phyloP scores from a whole-genome alignment of 2,797 vertebrate species.

The Pseudopleuronectes americanus region DNA sequence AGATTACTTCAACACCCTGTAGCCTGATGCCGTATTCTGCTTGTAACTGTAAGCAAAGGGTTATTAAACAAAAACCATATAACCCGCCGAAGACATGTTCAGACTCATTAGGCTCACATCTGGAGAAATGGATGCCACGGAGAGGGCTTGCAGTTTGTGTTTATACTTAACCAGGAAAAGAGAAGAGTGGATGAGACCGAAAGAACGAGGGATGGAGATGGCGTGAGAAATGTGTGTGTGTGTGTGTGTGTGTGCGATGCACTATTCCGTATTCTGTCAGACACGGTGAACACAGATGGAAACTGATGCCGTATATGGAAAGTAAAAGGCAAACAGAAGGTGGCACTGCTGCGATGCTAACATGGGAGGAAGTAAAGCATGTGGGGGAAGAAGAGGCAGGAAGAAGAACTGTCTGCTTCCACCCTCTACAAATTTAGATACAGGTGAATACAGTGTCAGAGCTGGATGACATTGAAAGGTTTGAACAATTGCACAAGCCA shows the following conservation, averaged over 20 bases:
- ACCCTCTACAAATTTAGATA: background rate
- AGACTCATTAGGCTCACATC: constrained; percentile 57
- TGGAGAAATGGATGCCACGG: constrained; percentile 30
- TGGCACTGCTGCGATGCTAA: constrained; percentile 81
- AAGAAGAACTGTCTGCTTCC: constrained; percentile 6
- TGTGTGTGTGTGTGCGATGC: constrained; percentile 2
- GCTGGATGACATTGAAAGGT: no score
- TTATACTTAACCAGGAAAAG: constrained; percentile 20
- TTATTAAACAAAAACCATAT: constrained; percentile 57
- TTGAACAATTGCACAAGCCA: background rate
- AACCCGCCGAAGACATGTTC: constrained; percentile 41
- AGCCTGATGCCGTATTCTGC: constrained; percentile 13
- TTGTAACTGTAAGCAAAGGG: constrained; percentile 31
- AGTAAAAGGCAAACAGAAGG: constrained; percentile 74
- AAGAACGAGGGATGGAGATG: constrained; percentile 1
- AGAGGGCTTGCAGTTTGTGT: constrained; percentile 29
- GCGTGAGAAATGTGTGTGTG: constrained; percentile 14
- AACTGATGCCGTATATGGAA: constrained; percentile 31
- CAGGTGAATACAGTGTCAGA: background rate
- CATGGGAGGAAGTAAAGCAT: constrained; percentile 31
- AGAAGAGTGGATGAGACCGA: constrained; percentile 19
- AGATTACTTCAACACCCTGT: background rate
- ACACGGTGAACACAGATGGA: constrained; percentile 13
- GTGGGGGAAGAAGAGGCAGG: constrained; percentile 18
- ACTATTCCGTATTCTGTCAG: constrained; percentile 11